A percentile compares a stretch with the other conserved stretches of the same genome.
phyloP scores from a whole-genome alignment of 1,140 invertebrate genomes.

The Drosophila hydei region DNA sequence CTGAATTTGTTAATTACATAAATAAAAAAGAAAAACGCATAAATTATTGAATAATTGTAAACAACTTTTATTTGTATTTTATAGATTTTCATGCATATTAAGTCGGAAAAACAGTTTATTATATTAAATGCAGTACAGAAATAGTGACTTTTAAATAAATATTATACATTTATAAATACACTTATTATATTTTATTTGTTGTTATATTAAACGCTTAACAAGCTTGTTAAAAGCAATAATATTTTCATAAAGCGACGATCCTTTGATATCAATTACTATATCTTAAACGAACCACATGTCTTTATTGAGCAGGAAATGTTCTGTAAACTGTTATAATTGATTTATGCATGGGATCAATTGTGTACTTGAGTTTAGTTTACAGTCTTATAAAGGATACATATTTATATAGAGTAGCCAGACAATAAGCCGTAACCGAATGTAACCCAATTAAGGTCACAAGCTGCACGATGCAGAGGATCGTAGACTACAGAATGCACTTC shows the following conservation, averaged over 20 bases:
- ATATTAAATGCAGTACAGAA: no score
- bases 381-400: neutral
- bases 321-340: slow-evolving; percentile 6
- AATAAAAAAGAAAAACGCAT: neutral
- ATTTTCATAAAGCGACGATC: neutral
- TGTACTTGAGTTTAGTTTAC: neutral
- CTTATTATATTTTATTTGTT: neutral
- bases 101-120: neutral
- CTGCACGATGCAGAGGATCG: slow-evolving; percentile 17
- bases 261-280: neutral
- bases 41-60: slow-evolving; percentile 4
- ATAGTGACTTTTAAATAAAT: no score
- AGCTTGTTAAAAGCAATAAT: neutral
- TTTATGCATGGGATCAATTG: slow-evolving; percentile 13
- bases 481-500: slow-evolving; percentile 17
- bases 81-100: neutral
- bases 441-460: slow-evolving; percentile 36
- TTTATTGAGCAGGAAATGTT: neutral
- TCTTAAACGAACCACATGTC: neutral
- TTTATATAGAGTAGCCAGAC: neutral
- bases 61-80: neutral
- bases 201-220: neutral
- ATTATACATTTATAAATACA: neutral
- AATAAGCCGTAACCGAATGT: neutral
- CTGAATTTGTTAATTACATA: slow-evolving; percentile 10